Conservation (phyloP, 2,797 vertebrate species). For the Glyptemys insculpta region DNA sequence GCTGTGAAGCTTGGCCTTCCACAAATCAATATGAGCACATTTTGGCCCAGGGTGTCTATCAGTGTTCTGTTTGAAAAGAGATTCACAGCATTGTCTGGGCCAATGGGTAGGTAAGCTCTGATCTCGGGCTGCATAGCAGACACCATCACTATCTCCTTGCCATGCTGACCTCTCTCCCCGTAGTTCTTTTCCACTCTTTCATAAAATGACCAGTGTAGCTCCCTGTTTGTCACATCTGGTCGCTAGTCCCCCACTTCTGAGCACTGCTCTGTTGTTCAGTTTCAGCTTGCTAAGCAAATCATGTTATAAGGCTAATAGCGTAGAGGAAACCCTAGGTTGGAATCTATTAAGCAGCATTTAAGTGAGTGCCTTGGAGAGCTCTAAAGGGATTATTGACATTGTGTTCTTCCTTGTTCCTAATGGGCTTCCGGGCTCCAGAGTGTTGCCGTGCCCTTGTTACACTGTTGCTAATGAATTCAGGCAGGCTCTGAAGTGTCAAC, state of each 20-base stretch:
- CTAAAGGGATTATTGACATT: background rate
- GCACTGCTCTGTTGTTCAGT: background rate
- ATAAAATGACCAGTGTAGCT: background rate
- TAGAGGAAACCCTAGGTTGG: background rate
- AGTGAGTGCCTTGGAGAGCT: background rate
- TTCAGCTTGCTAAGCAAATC: background rate
- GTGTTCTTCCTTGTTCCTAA: background rate
- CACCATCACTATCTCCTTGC: background rate
- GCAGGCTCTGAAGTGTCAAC: background rate
- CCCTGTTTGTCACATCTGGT: background rate
- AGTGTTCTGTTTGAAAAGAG: background rate
- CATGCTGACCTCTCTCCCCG: background rate
- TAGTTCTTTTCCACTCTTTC: background rate
- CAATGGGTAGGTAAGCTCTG: background rate
- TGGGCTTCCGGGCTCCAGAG: slow-evolving; percentile 24
- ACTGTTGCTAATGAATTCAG: slow-evolving; percentile 2
- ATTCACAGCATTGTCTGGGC: background rate
- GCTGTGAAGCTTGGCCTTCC: background rate
- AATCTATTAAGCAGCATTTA: slow-evolving; percentile 25
- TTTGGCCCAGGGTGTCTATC: background rate
- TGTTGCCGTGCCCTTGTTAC: background rate
- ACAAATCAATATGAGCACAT: background rate
- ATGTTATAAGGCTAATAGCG: background rate
- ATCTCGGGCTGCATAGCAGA: background rate
- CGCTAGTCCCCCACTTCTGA: background rate